A percentile compares a stretch with the other conserved stretches of the same genome.
Evolutionary conservation across 2,113 vertebrate species (phyloP).

Genomic region (human (Homo sapiens)): DNA sequence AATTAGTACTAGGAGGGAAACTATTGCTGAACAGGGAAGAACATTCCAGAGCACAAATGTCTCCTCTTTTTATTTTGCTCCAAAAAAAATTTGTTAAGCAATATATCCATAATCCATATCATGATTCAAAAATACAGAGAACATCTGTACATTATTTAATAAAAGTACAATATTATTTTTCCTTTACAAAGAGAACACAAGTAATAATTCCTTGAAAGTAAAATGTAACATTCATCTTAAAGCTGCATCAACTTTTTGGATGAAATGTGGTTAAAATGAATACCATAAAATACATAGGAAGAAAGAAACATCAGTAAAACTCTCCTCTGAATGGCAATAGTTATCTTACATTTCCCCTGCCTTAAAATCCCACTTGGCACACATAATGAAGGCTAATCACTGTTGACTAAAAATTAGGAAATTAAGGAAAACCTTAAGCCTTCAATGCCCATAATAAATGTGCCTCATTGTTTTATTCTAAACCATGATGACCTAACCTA

Average conservation of each 20-base stretch:
- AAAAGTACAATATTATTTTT: slow-evolving; percentile 81
- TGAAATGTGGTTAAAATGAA: slow-evolving; percentile 56
- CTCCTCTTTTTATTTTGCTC: slow-evolving; percentile 59
- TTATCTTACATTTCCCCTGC: not conserved
- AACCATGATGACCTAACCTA: not conserved
- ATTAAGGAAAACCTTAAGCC: not conserved
- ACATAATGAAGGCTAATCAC: not conserved
- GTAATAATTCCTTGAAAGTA: slow-evolving; percentile 70
- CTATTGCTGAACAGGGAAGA: not conserved
- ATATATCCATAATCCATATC: slow-evolving; percentile 83
- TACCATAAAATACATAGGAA: not conserved
- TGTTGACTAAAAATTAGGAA: slow-evolving; percentile 59
- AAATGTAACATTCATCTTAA: slow-evolving; percentile 58
- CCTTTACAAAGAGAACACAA: slow-evolving; percentile 79
- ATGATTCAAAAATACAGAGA: slow-evolving; percentile 89
- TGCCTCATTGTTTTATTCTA: not conserved
- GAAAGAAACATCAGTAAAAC: not conserved
- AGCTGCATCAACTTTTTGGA: slow-evolving; percentile 65
- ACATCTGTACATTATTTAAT: slow-evolving; percentile 82
- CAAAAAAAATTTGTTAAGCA: slow-evolving; percentile 88
- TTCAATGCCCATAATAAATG: not conserved
- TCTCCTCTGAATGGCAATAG: not conserved
- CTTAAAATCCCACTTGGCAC: not conserved
- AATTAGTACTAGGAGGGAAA: not conserved
- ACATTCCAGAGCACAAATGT: not conserved